Percentiles rank a stretch among this genome's conserved stretches.
Conservation (phyloP, 2,797 vertebrate species). For the Myoxocephalus aenaeus region DNA sequence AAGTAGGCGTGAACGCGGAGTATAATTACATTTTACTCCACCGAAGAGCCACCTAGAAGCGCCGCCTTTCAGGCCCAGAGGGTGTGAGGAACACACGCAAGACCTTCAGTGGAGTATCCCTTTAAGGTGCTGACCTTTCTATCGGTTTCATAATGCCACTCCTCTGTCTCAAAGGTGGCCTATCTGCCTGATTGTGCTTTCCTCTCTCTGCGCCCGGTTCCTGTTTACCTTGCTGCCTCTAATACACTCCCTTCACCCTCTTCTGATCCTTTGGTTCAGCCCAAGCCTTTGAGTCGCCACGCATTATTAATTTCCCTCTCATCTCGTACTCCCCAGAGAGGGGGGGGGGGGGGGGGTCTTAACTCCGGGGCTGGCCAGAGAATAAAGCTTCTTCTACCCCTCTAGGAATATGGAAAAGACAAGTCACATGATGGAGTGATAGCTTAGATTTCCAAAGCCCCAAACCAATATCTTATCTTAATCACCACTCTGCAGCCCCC, state of each 20-base stretch:
- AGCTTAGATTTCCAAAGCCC: slow-evolving; percentile 41
- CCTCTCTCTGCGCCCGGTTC: slow-evolving; percentile 40
- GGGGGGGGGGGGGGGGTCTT: slow-evolving; percentile 60
- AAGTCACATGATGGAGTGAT: slow-evolving; percentile 44
- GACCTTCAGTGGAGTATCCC: neutral
- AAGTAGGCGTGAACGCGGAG: neutral
- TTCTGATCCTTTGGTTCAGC: slow-evolving; percentile 70
- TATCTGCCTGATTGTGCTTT: slow-evolving; percentile 41
- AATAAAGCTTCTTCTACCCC: slow-evolving; percentile 66
- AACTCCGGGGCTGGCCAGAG: slow-evolving; percentile 55
- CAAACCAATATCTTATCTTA: slow-evolving; percentile 52
- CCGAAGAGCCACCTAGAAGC: neutral
- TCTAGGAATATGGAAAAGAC: slow-evolving; percentile 59
- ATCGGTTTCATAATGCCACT: slow-evolving; percentile 28
- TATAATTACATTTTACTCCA: neutral
- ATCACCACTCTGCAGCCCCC: slow-evolving; percentile 29
- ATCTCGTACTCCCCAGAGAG: slow-evolving; percentile 65
- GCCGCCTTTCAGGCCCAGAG: neutral
- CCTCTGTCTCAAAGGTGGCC: slow-evolving; percentile 41
- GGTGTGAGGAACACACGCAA: neutral
- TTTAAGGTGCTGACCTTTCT: slow-evolving; percentile 25
- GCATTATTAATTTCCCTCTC: slow-evolving; percentile 82
- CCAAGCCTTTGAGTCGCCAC: slow-evolving; percentile 69
- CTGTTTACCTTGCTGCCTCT: slow-evolving; percentile 46
- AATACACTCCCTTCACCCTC: slow-evolving; percentile 37